Conservation (phyloP, 2,888 invertebrate genomes). For the Copidosoma aretas region DNA sequence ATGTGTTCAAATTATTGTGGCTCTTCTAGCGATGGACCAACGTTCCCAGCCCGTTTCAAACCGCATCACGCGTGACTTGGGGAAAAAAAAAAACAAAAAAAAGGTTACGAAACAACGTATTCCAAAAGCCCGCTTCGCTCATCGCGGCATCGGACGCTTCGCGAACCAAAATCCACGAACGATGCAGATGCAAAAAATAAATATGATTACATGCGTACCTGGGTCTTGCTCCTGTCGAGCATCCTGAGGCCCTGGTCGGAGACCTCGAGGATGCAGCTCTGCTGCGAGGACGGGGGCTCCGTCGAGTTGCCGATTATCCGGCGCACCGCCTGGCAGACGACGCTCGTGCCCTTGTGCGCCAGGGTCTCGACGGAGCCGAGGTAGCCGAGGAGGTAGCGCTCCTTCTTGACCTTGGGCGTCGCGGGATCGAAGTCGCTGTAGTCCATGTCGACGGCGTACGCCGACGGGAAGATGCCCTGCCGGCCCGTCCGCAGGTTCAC, state of each 20-base stretch:
- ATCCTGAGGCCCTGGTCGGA: slow-evolving; percentile 95
- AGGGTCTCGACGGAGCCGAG: slow-evolving; percentile 95
- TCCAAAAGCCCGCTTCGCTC: too few relatives aligned
- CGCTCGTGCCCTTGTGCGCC: slow-evolving; percentile 96
- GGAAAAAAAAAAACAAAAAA: too few relatives aligned
- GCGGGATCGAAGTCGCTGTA: slow-evolving; percentile 94
- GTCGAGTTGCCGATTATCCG: slow-evolving; percentile 82
- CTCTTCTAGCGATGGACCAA: too few relatives aligned
- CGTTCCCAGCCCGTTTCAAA: too few relatives aligned
- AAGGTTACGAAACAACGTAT: too few relatives aligned
- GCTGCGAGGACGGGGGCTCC: slow-evolving; percentile 74
- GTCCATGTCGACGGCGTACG: slow-evolving; percentile 96
- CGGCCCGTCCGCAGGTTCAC: slow-evolving; percentile 93
- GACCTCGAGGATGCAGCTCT: slow-evolving; percentile 89
- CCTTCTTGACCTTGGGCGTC: slow-evolving; percentile 82
- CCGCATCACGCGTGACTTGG: too few relatives aligned
- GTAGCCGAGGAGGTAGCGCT: slow-evolving; percentile 89
- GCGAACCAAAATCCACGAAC: too few relatives aligned
- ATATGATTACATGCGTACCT: too few relatives aligned
- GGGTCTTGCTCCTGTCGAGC: slow-evolving; percentile 86
- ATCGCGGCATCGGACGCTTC: too few relatives aligned
- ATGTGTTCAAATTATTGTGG: too few relatives aligned
- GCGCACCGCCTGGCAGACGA: slow-evolving; percentile 89
- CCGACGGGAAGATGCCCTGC: slow-evolving; percentile 95
- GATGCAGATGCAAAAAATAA: too few relatives aligned